Evolutionary conservation across 2,113 vertebrate species (phyloP).

Genomic region (Clarias macrocephalus): DNA sequence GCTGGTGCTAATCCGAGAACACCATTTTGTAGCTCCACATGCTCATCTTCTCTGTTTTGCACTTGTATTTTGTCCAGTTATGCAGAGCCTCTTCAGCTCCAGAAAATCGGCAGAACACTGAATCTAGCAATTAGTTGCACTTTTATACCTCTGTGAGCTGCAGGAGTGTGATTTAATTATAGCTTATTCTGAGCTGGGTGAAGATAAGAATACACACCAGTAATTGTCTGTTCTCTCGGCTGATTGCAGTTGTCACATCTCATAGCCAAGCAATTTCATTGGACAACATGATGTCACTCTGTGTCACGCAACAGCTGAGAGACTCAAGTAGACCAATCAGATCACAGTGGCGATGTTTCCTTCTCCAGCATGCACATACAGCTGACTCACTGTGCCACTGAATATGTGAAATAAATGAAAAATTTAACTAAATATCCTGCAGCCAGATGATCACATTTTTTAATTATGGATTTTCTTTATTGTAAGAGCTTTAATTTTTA

Average conservation of each 20-base stretch:
- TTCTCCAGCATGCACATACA: conserved; percentile 5
- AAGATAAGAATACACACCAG: conserved; percentile 33
- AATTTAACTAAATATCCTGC: conserved; percentile 3
- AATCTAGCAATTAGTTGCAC: conserved; percentile 49
- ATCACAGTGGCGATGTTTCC: conserved; percentile 7
- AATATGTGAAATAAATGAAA: conserved; percentile 2
- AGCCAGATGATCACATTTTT: conserved; percentile 22
- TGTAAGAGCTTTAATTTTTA: conserved; percentile 5
- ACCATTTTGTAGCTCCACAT: not conserved
- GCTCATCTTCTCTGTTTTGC: conserved; percentile 1
- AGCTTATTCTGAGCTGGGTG: conserved; percentile 25
- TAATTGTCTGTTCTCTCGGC: conserved; percentile 27
- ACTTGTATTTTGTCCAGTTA: conserved; percentile 16
- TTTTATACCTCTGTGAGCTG: conserved; percentile 25
- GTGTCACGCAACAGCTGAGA: conserved; percentile 2
- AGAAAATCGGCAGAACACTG: conserved; percentile 28
- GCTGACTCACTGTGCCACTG: conserved; percentile 35
- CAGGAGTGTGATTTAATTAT: conserved; percentile 45
- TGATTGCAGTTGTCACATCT: conserved; percentile 24
- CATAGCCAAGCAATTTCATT: conserved; percentile 23
- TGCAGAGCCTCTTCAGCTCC: conserved; percentile 12
- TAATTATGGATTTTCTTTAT: conserved; percentile 2
- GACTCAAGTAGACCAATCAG: conserved; percentile 34
- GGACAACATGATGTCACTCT: conserved; percentile 12
- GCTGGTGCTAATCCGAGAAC: not conserved